phyloP scores from a whole-genome alignment of 2,888 invertebrate species.

The Acrocyrtus sp. region DNA sequence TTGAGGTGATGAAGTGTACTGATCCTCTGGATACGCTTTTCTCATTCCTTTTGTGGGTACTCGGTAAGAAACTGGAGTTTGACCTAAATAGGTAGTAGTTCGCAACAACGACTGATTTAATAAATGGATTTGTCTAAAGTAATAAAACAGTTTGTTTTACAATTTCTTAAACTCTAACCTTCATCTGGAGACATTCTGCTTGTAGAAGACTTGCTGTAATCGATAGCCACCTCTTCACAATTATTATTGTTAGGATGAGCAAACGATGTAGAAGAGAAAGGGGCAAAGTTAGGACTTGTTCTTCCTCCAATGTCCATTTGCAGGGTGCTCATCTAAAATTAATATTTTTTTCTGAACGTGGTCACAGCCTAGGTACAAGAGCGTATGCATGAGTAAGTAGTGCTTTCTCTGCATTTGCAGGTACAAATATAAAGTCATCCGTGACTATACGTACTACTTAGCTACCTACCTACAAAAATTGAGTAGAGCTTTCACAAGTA shows the following conservation, averaged over 20 bases:
- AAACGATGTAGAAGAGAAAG: conserved; percentile 25
- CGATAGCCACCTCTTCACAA: conserved; percentile 41
- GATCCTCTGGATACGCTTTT: conserved; percentile 48
- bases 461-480: too few relatives aligned
- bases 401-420: too few relatives aligned
- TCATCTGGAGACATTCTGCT: conserved; percentile 40
- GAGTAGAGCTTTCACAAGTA: too few relatives aligned
- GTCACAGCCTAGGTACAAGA: too few relatives aligned
- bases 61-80: conserved; percentile 16
- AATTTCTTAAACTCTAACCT: conserved; percentile 20
- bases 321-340: conserved; percentile 31
- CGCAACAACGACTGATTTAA: too few relatives aligned
- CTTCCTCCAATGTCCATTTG: conserved; percentile 38
- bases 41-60: conserved; percentile 49
- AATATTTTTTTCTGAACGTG: conserved; percentile 9
- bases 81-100: conserved; percentile 5
- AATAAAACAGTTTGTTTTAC: not conserved
- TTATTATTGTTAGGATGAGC: conserved; percentile 10
- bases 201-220: conserved; percentile 40
- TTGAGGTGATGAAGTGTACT: conserved; percentile 13
- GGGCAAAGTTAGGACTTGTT: conserved; percentile 34
- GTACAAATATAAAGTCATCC: too few relatives aligned
- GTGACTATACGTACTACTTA: too few relatives aligned
- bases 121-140: too few relatives aligned
- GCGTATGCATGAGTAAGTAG: too few relatives aligned